Percentiles rank a stretch among this genome's conserved stretches.
Evolutionary conservation across 2,888 invertebrate genomes (phyloP).

Genomic region (Hydroisotoma schaefferi): DNA sequence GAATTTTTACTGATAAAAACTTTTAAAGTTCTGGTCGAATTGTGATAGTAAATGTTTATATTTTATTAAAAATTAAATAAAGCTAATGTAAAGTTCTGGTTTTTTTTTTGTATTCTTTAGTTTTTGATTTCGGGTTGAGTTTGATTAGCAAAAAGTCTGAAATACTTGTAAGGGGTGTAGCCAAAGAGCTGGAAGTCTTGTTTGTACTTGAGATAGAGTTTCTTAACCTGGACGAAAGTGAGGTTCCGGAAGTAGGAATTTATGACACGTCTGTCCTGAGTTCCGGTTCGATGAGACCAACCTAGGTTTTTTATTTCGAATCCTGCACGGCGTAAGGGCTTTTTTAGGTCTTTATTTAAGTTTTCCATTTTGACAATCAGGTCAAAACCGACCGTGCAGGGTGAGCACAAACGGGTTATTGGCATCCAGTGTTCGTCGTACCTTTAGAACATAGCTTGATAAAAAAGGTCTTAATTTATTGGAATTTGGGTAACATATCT

Average conservation of each 20-base stretch:
- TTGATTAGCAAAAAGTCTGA: slow-evolving; percentile 21
- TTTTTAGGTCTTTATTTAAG: slow-evolving; percentile 30
- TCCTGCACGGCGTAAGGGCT: slow-evolving; percentile 27
- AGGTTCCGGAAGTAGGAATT: slow-evolving; percentile 37
- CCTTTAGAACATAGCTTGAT: slow-evolving; percentile 25
- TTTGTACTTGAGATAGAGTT: slow-evolving; percentile 40
- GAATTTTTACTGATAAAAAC: slow-evolving; percentile 4
- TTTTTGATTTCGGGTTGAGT: background rate
- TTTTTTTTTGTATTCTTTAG: too few species aligned
- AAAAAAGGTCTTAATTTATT: background rate
- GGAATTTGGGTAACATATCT: background rate
- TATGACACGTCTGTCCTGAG: slow-evolving; percentile 28
- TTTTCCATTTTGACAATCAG: slow-evolving; percentile 41
- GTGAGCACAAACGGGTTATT: slow-evolving; percentile 38
- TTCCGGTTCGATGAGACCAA: slow-evolving; percentile 35
- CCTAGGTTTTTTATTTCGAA: slow-evolving; percentile 25
- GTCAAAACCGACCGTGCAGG: slow-evolving; percentile 36
- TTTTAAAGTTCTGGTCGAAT: too few species aligned
- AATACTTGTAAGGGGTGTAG: slow-evolving; percentile 43
- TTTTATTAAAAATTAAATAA: background rate
- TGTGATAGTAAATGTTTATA: too few species aligned
- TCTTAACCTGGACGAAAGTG: slow-evolving; percentile 33
- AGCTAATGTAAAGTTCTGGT: background rate
- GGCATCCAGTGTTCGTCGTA: slow-evolving; percentile 48
- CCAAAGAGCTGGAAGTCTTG: slow-evolving; percentile 41